These are phyloP conservation scores for Agapetus fuscipes DNA, from an alignment of 2,888 invertebrate genomes.

Conservation along the genomic window DNA sequence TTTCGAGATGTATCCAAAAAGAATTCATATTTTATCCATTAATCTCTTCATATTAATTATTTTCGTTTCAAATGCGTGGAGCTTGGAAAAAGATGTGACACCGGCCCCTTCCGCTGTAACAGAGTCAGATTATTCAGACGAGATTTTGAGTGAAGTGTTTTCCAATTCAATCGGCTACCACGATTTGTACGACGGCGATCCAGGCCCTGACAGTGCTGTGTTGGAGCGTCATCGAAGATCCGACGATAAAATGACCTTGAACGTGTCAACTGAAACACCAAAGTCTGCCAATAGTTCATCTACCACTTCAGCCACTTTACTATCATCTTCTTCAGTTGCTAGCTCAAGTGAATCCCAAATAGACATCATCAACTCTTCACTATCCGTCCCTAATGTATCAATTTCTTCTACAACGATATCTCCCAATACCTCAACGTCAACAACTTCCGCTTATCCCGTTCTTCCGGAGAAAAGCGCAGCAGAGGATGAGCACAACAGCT, in stretches of 20 bases:
- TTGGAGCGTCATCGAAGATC: conserved; percentile 11
- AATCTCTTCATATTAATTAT: no score
- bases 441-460: conserved; percentile 63
- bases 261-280: no score
- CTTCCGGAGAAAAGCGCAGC: conserved; percentile 84
- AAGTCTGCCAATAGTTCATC: neutral
- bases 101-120: no score
- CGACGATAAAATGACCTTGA: no score
- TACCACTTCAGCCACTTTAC: conserved; percentile 7
- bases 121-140: no score
- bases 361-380: conserved; percentile 5
- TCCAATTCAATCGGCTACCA: neutral
- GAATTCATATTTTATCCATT: no score
- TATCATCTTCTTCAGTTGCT: conserved; percentile 5
- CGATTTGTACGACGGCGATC: neutral
- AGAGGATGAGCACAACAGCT: conserved; percentile 93
- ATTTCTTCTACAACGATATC: conserved; percentile 4
- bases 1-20: no score
- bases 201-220: neutral
- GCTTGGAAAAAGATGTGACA: no score
- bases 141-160: no score
- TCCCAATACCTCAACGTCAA: conserved; percentile 27
- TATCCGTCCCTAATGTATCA: conserved; percentile 2
- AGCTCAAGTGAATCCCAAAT: conserved; percentile 12
- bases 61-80: no score